These are phyloP conservation scores for Mesorhabditis belari DNA, from an alignment of 2,888 invertebrate genomes.

Conservation along the genomic window DNA sequence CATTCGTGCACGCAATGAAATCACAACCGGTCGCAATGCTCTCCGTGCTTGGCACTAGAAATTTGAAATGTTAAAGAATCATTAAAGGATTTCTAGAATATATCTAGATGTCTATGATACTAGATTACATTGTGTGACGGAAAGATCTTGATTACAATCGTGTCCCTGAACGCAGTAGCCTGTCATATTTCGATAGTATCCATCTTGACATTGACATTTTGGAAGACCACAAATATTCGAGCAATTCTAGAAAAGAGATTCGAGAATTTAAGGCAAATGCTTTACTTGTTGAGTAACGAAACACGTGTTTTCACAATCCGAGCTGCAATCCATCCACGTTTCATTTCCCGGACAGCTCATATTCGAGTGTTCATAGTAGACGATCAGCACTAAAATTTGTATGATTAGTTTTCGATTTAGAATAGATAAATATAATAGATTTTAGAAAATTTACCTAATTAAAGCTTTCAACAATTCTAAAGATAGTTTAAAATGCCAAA, in stretches of 20 bases:
- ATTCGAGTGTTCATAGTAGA: neutral
- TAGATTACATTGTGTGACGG: neutral
- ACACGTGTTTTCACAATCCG: neutral
- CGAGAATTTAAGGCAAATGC: neutral
- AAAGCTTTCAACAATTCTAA: no score
- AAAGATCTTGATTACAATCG: neutral
- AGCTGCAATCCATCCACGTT: neutral
- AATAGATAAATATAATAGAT: no score
- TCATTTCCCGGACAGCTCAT: neutral
- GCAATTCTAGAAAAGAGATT: neutral
- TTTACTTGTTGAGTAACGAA: neutral
- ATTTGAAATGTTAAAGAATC: neutral
- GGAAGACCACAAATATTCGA: neutral
- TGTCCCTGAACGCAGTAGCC: neutral
- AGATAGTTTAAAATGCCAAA: no score
- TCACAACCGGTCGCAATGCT: neutral
- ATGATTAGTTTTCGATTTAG: no score
- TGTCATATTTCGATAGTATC: neutral
- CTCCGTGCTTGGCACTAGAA: neutral
- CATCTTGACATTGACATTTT: neutral
- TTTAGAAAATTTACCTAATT: no score
- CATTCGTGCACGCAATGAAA: neutral
- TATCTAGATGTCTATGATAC: neutral
- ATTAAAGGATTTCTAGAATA: neutral
- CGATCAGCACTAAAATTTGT: neutral